phyloP scores from a whole-genome alignment of 2,888 invertebrate species.

The Calliopum simillimum region DNA sequence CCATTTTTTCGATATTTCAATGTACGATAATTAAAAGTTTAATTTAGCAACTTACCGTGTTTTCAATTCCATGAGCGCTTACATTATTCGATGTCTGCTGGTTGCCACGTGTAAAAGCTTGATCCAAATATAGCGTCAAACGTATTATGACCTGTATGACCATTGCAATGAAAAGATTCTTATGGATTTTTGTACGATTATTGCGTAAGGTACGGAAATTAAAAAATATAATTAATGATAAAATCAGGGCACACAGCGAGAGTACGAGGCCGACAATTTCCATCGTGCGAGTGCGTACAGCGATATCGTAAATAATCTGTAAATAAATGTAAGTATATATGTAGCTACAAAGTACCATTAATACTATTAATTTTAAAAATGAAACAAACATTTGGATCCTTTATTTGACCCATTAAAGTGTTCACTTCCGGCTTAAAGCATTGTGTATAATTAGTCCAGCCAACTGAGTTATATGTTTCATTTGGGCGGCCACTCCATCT shows the following conservation, averaged over 20 bases:
- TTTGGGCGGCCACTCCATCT: constrained; percentile 75
- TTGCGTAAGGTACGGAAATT: constrained; percentile 84
- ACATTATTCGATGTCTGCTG: constrained; percentile 58
- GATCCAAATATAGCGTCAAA: constrained; percentile 81
- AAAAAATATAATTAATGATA: constrained; percentile 84
- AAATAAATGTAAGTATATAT: constrained; percentile 42
- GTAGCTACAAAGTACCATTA: too few species aligned
- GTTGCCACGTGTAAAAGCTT: constrained; percentile 70
- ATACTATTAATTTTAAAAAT: background rate
- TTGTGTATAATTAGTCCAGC: constrained; percentile 87
- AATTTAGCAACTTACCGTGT: constrained; percentile 71
- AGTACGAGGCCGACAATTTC: constrained; percentile 88
- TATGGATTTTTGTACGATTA: constrained; percentile 86
- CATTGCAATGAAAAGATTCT: constrained; percentile 86
- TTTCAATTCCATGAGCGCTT: constrained; percentile 72
- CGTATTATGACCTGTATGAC: constrained; percentile 80
- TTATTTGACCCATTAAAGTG: constrained; percentile 71
- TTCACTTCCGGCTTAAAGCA: constrained; percentile 81
- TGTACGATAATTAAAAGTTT: too few species aligned
- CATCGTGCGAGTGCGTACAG: constrained; percentile 77
- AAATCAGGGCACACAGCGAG: constrained; percentile 79
- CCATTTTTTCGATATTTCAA: too few species aligned
- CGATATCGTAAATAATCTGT: constrained; percentile 76
- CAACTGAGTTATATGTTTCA: constrained; percentile 65
- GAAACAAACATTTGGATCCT: constrained; percentile 64